Conservation (phyloP, 2,888 invertebrate species). For the Nebria brevicollis region DNA sequence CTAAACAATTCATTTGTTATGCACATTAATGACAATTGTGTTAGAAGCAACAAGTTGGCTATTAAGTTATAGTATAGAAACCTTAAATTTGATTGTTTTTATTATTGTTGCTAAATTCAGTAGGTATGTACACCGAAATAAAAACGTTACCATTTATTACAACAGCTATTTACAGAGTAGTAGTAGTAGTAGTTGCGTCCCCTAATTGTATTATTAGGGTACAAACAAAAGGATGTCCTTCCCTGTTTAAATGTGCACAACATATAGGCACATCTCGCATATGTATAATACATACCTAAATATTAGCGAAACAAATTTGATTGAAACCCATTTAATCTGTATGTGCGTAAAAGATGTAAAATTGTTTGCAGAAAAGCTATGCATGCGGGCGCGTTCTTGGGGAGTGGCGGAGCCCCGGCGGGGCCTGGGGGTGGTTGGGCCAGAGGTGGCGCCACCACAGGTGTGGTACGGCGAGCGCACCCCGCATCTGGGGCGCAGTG, state of each 20-base stretch:
- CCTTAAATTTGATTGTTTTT: too few species aligned
- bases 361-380: conserved; percentile 48
- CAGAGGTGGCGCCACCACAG: conserved; percentile 59
- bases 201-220: too few species aligned
- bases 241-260: too few species aligned
- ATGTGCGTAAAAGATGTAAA: background rate
- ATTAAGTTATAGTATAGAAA: background rate
- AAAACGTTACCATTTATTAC: too few species aligned
- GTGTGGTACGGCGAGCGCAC: conserved; percentile 73
- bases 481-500: conserved; percentile 85
- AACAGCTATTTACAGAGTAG: too few species aligned
- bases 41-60: background rate
- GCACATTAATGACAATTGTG: background rate
- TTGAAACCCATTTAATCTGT: too few species aligned
- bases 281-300: too few species aligned
- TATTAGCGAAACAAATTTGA: too few species aligned
- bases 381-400: conserved; percentile 59
- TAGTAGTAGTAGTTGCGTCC: too few species aligned
- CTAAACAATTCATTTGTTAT: background rate
- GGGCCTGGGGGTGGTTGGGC: conserved; percentile 58
- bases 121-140: too few species aligned
- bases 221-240: too few species aligned
- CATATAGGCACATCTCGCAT: too few species aligned
- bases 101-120: background rate
- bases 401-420: conserved; percentile 53